phyloP scores from a whole-genome alignment of 2,113 vertebrate species.

The Synodontis membranacea region DNA sequence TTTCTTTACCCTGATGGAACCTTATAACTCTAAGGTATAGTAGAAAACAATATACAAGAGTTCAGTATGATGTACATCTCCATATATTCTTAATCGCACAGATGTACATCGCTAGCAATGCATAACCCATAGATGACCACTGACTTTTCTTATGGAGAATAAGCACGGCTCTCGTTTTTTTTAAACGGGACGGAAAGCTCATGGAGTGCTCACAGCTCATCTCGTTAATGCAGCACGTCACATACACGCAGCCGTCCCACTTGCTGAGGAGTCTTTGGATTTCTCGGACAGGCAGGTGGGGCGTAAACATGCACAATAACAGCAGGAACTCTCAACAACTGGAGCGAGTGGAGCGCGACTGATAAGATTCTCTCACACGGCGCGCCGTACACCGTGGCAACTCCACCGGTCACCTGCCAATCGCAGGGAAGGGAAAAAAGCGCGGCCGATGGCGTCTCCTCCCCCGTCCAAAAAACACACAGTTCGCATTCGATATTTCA shows the following conservation, averaged over 20 bases:
- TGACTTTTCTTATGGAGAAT: neutral
- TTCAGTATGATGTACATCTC: neutral
- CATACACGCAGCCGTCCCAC: slow-evolving; percentile 36
- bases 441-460: slow-evolving; percentile 66
- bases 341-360: slow-evolving; percentile 62
- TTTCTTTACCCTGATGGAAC: neutral
- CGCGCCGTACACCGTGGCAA: slow-evolving; percentile 59
- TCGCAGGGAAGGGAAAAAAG: slow-evolving; percentile 59
- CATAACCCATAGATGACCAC: slow-evolving; percentile 9
- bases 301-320: slow-evolving; percentile 59
- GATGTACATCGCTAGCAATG: neutral
- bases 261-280: slow-evolving; percentile 44
- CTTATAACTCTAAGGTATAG: neutral
- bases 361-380: slow-evolving; percentile 66
- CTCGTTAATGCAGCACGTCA: slow-evolving; percentile 29
- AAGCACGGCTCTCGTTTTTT: slow-evolving; percentile 33
- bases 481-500: slow-evolving; percentile 73
- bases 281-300: slow-evolving; percentile 44
- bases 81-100: neutral
- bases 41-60: neutral
- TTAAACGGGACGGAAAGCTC: slow-evolving; percentile 12
- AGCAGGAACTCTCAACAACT: slow-evolving; percentile 60
- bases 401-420: slow-evolving; percentile 69
- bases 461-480: slow-evolving; percentile 75
- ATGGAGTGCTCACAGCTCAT: neutral